These are phyloP conservation scores for Halyomorpha halys DNA, from an alignment of 1,140 invertebrate genomes.

Conservation along the genomic window DNA sequence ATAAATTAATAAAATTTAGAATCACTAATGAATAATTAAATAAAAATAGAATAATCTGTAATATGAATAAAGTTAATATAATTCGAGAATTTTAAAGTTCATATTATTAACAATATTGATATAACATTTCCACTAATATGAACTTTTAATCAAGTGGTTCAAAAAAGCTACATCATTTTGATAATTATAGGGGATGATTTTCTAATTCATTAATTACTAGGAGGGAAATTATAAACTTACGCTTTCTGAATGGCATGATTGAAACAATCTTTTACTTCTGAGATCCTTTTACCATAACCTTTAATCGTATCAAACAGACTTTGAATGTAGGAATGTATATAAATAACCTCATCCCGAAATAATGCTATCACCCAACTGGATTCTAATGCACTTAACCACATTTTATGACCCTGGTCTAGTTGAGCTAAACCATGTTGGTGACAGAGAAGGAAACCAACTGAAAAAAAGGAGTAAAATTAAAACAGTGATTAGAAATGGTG, in stretches of 20 bases:
- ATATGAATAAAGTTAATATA: no score
- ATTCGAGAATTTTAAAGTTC: no score
- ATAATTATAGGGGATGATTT: no score
- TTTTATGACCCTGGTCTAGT: constrained; percentile 69
- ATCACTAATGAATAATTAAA: not conserved
- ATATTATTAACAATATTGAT: no score
- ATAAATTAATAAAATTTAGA: constrained; percentile 13
- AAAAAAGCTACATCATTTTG: no score
- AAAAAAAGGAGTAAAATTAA: constrained; percentile 30
- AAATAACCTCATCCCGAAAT: constrained; percentile 94
- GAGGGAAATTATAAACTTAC: no score
- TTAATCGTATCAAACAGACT: constrained; percentile 91
- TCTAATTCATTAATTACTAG: no score
- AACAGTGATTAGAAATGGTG: not conserved
- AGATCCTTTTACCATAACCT: constrained; percentile 83
- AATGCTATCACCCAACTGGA: constrained; percentile 88
- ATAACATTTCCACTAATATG: no score
- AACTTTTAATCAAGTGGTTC: no score
- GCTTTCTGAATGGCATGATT: constrained; percentile 81
- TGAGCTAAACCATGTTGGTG: constrained; percentile 59
- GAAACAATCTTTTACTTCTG: constrained; percentile 90
- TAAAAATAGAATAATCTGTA: not conserved
- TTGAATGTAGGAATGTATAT: constrained; percentile 89
- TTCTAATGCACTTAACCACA: constrained; percentile 85
- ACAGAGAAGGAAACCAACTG: constrained; percentile 80